Conservation (phyloP, 2,797 vertebrate species). For the Poecilia wingei region DNA sequence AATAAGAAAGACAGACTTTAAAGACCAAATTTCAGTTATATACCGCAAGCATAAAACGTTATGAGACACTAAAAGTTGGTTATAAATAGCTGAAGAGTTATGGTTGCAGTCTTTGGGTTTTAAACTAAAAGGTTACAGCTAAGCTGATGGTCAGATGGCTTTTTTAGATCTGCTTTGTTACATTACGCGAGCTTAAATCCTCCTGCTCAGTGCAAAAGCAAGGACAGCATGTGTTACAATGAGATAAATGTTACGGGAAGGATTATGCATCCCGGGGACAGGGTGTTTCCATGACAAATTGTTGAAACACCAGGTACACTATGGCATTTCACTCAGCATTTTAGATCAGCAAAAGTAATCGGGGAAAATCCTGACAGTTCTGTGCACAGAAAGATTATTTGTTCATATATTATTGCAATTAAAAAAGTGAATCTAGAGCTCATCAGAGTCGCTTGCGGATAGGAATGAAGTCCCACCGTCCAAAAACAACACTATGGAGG, state of each 20-base stretch:
- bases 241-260: slow-evolving; percentile 64
- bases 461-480: neutral
- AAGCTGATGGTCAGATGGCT: slow-evolving; percentile 38
- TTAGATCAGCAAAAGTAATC: slow-evolving; percentile 50
- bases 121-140: slow-evolving; percentile 40
- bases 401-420: neutral
- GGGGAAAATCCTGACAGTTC: slow-evolving; percentile 23
- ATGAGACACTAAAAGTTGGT: neutral
- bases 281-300: slow-evolving; percentile 62
- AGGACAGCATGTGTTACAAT: slow-evolving; percentile 41
- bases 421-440: neutral
- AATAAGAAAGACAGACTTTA: neutral
- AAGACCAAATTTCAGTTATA: neutral
- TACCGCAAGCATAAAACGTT: neutral
- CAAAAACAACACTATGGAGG: neutral
- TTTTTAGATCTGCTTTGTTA: slow-evolving; percentile 48
- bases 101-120: slow-evolving; percentile 13
- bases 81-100: slow-evolving; percentile 19
- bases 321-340: slow-evolving; percentile 34
- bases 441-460: neutral
- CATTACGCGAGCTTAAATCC: slow-evolving; percentile 51
- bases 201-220: slow-evolving; percentile 28
- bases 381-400: slow-evolving; percentile 24
- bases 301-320: slow-evolving; percentile 37
- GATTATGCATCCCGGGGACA: slow-evolving; percentile 57